Conservation (phyloP, 92 coral and sea anemone species). For the Virgularia gustaviana region DNA sequence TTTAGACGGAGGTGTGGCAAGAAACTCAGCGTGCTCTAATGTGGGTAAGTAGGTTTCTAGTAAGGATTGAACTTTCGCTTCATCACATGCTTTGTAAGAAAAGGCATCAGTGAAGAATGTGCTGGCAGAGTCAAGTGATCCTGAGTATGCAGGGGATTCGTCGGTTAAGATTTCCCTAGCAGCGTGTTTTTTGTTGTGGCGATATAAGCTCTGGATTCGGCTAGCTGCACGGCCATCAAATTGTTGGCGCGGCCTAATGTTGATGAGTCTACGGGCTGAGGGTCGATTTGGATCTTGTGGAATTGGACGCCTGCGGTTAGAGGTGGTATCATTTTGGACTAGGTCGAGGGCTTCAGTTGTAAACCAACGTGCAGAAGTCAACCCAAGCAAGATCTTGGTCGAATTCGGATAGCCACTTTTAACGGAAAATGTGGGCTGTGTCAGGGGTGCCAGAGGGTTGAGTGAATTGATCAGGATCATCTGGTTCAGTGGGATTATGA, state of each 20-base stretch:
- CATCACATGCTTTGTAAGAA: neutral
- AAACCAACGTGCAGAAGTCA: neutral
- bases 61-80: neutral
- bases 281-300: neutral
- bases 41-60: neutral
- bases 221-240: neutral
- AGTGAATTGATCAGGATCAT: neutral
- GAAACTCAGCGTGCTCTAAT: neutral
- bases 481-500: too few relatives aligned
- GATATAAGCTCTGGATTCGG: neutral
- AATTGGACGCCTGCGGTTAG: neutral
- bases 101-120: neutral
- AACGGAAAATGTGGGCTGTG: neutral
- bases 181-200: neutral
- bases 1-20: neutral
- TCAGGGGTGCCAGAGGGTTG: neutral
- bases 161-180: neutral
- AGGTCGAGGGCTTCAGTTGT: neutral
- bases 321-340: neutral
- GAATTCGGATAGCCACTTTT: neutral
- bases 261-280: neutral
- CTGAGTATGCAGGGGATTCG: neutral
- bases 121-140: neutral
- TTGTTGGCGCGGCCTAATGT: neutral
- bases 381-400: neutral